Conservation (phyloP, 2,797 vertebrate species). For the Rhinoraja longicauda region DNA sequence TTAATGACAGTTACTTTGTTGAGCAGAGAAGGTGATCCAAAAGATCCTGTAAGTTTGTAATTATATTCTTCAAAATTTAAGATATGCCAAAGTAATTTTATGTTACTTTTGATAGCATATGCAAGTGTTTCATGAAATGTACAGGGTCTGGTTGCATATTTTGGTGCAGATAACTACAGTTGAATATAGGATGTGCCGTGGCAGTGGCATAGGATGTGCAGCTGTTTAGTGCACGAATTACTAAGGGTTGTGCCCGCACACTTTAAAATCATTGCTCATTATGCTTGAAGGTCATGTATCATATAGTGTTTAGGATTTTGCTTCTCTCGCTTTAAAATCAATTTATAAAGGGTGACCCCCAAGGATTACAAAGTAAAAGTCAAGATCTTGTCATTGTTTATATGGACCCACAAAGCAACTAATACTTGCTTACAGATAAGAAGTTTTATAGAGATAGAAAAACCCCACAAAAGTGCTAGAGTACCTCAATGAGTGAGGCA, state of each 20-base stretch:
- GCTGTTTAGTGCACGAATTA: neutral
- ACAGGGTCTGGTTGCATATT: neutral
- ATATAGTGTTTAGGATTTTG: neutral
- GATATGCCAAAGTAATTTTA: neutral
- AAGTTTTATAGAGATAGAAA: too few species aligned
- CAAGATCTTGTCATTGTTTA: neutral
- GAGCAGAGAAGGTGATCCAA: conserved; percentile 72
- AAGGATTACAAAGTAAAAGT: neutral
- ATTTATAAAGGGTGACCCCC: neutral
- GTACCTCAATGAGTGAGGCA: too few species aligned
- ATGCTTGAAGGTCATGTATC: neutral
- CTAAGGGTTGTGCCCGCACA: neutral
- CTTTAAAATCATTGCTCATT: neutral
- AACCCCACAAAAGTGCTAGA: too few species aligned
- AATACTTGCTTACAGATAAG: too few species aligned
- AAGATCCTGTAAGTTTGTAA: conserved; percentile 71
- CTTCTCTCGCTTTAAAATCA: neutral
- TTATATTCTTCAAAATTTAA: neutral
- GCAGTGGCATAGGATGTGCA: too few species aligned
- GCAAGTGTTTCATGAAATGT: neutral
- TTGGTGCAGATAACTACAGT: neutral
- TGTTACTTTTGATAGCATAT: neutral
- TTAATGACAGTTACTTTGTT: conserved; percentile 69
- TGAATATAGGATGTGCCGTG: neutral
- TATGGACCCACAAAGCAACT: neutral